Base-by-base conservation (phyloP, 2,113 vertebrate genomes). In the Petroica traversi region DNA sequence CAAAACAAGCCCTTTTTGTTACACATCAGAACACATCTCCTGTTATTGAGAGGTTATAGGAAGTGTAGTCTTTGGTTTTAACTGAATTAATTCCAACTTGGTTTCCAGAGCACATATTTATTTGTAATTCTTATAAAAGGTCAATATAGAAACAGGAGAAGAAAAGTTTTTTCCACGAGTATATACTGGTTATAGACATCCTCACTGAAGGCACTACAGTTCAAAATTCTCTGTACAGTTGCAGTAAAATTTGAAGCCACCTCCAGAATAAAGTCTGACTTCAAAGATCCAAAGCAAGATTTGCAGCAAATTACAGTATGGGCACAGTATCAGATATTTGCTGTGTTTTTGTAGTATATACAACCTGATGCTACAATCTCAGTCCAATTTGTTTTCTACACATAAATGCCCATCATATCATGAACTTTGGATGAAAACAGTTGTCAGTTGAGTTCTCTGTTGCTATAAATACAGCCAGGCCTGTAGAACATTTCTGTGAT, bases 31-130 rank as follows among this genome's bases (percentile, higher is more conserved):
- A 80, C 58, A 67, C 25, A 78, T 83, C 41, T 75, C 40, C 22
- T 41, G 19, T 14, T 88, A n/a, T 33, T 93, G 62, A 8, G 5
- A 92, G 20, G 64, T 89, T 95, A 76, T 1, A 59, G 34, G 40
- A 71, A 8, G 10, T 29, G 73, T 78, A 78, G 77, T 85, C 73
- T 97, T 97, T 97, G 95, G 81, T 85, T 97, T 93, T 85, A 94
- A 93, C 67, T 66, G 71, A 95, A 71, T 75, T 72, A 49, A 69
- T 57, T 92, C 46, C 12, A 20, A 84, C 76, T 92, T 64, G n/a
- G 26, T 95, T 90, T 85, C 82, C 71, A 83, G 63, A 89, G 67
- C 61, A 91, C 55, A 8, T 49, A 71, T 75, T 90, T 61, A 84
- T 82, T 83, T 83, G 69, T 25, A 92, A 85, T 92, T 85, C 84